Conservation (phyloP, 1,140 invertebrate genomes). For the Lordiphosa stackelbergi region DNA sequence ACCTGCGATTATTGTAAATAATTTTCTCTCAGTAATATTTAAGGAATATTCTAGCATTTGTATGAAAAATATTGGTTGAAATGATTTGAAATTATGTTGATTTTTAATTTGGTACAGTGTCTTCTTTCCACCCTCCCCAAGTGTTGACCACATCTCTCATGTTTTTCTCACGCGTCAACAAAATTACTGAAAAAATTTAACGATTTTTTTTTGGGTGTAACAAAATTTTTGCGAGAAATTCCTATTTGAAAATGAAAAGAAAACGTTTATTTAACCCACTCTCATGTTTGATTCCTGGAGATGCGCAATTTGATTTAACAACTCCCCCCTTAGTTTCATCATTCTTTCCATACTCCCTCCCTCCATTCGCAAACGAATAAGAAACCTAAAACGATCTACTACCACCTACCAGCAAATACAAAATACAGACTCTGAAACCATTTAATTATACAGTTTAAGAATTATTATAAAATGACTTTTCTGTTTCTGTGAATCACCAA, state of each 20-base stretch:
- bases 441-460: slow-evolving; percentile 71
- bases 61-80: slow-evolving; percentile 22
- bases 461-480: slow-evolving; percentile 75
- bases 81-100: slow-evolving; percentile 21
- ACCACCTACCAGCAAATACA: slow-evolving; percentile 6
- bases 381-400: slow-evolving; percentile 14
- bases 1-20: slow-evolving; percentile 23
- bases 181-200: slow-evolving; percentile 14
- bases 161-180: background rate
- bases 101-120: slow-evolving; percentile 13
- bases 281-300: no score
- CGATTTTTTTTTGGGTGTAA: slow-evolving; percentile 64
- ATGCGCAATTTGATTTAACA: no score
- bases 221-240: slow-evolving; percentile 64
- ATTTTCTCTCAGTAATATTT: slow-evolving; percentile 36
- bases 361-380: background rate
- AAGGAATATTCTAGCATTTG: slow-evolving; percentile 40
- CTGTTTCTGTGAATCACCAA: slow-evolving; percentile 76
- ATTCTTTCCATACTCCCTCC: background rate
- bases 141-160: background rate
- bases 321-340: no score
- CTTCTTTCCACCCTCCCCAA: background rate
- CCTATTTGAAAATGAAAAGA: slow-evolving; percentile 8
- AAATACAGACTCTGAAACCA: slow-evolving; percentile 40
- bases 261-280: background rate